Percentiles rank a stretch among this genome's conserved stretches.
Evolutionary conservation across 2,888 invertebrate genomes (phyloP).

Genomic region (Tachina grossa): DNA sequence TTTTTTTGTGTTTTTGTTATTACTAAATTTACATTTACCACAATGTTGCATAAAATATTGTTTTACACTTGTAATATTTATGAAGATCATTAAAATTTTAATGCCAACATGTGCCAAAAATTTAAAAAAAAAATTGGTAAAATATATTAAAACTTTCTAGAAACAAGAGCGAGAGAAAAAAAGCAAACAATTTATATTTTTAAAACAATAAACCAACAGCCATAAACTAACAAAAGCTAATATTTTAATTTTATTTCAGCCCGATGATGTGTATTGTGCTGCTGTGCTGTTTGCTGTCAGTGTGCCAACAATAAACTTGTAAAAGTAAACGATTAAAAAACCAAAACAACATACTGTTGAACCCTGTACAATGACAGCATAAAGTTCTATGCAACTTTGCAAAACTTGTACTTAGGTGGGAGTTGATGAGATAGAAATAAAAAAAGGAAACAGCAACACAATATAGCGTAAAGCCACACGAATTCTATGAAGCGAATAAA

Average conservation of each 20-base stretch:
- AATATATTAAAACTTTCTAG: slow-evolving; percentile 17
- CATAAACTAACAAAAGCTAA: slow-evolving; percentile 55
- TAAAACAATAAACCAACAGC: slow-evolving; percentile 38
- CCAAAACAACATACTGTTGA: slow-evolving; percentile 15
- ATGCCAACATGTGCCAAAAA: slow-evolving; percentile 5
- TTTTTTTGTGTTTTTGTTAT: neutral
- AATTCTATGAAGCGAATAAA: slow-evolving; percentile 58
- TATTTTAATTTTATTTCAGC: slow-evolving; percentile 59
- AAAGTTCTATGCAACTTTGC: slow-evolving; percentile 10
- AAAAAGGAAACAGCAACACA: neutral
- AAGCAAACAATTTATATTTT: slow-evolving; percentile 16
- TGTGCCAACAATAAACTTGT: slow-evolving; percentile 54
- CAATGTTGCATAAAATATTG: neutral
- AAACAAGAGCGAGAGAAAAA: neutral
- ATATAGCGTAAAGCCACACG: neutral
- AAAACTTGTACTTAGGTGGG: neutral
- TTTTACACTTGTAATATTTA: neutral
- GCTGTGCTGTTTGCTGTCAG: slow-evolving; percentile 28
- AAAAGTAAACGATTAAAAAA: slow-evolving; percentile 9
- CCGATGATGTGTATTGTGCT: slow-evolving; percentile 20
- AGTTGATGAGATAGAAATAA: slow-evolving; percentile 2
- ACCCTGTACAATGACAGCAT: neutral
- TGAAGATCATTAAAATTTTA: slow-evolving; percentile 1
- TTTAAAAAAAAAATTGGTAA: slow-evolving; percentile 1
- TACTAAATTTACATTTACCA: neutral